Base-by-base conservation (phyloP, 2,888 invertebrate genomes). In the Nemapogon koenigi region DNA sequence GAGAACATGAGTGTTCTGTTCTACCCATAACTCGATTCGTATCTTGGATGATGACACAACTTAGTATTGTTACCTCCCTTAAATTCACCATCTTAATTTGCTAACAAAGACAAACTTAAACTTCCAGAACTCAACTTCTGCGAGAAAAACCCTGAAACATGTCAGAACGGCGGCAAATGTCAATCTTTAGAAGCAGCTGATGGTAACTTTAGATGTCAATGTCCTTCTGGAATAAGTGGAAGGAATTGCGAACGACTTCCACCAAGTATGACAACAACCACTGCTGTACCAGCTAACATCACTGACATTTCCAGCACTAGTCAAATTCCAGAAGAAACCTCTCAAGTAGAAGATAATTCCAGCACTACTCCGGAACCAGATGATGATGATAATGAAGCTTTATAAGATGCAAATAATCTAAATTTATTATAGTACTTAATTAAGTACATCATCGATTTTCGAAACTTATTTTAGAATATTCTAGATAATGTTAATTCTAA, bases 131-230 rank as follows among this genome's bases (percentile, higher is more conserved):
- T 94, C 38, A 91, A 88, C 51, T 91, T 87, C 70, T 95, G 95
- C 72, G 89, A 89, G 40, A 87, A 88, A 42, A 86, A 94, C 57
- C 81, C 84, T 1, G 81, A 76, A 36, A 82, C 85, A 0, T 95
- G 95, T 55, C 82, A 85, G 59, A 93, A 95, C 59, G 88, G 85
- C 3, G 91, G 89, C 1, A 89, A 86, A 51, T 95, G 95, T 60
- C 81, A 88, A 38, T 91, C 92, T 32, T 55, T 90, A 42, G 86
- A 88, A 22, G 84, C 87, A 40, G 86, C 87, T 37, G 91, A 93
- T 37, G 93, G 91, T 2, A 72, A 76, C 57, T 93, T 83, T 68
- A 84, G 85, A 41, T 93, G 93, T 57, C 69, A 87, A 38, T 93
- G 93, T 54, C 83, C 87, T 0, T 76, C 87, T 18, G 91, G 90